Evolutionary conservation across 1,140 invertebrate genomes (phyloP), one percentile per base, ranked within the genome.

Genomic region (Acromyrmex charruanus): DNA sequence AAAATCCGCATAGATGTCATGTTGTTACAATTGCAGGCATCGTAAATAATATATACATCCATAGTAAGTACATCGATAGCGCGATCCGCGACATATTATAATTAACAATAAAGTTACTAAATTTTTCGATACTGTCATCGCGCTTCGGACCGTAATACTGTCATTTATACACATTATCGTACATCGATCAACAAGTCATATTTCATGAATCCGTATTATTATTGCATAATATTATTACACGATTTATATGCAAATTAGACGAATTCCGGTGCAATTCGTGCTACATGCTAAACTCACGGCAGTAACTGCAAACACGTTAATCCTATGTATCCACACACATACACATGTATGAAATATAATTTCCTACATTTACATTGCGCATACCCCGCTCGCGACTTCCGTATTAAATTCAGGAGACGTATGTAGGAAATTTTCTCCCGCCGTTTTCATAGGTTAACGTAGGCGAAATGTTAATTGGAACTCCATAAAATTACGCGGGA

Each of bases 151-250:
- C 69, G 55, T 82, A 82, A 74, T 82, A 35, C 14, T 25, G 55
- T 39, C 69, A 39, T 84, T 51, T 84, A 84, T 84, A 84, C 80
- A 74, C 80, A 75, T 84, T 84, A 84, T 75, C 80, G 80, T 49
- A 61, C 55, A 44, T 75, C 80, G 69, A 84, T 84, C 80, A 84
- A 84, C 80, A 84, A 84, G 80, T 84, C 80, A 84, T 84, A 84
- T 84, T 84, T 84, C 80, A 84, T 61, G 69, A 84, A 75, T 84
- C 58, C 80, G 28, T 69, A 84, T 84, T 84, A 75, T 84, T 84
- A 84, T 84, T 84, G 80, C 80, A 84, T 84, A 84, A 84, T 69
- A 84, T 84, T 84, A 84, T 84, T 84, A 84, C 80, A 74, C 80
- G 80, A 84, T 84, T 84, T 84, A 84, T 84, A 84, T 84, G 80